phyloP scores from a whole-genome alignment of 2,797 vertebrate species.

The Merluccius polli region DNA sequence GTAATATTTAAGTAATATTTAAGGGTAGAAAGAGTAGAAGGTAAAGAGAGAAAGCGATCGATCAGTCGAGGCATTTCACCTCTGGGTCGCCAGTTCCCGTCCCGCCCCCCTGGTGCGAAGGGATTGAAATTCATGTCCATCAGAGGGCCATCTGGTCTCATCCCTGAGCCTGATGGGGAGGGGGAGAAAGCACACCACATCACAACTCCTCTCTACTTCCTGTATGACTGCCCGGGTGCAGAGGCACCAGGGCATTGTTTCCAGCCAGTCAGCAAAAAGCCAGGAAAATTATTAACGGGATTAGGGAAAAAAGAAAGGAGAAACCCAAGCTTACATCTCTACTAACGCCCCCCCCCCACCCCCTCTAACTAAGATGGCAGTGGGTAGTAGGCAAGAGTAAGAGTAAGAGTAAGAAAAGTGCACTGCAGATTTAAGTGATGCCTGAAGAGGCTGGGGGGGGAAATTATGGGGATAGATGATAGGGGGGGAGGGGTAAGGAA shows the following conservation, averaged over 20 bases:
- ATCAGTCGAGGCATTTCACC: conserved; percentile 69
- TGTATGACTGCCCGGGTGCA: conserved; percentile 42
- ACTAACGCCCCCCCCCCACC: neutral
- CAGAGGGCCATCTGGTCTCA: conserved; percentile 72
- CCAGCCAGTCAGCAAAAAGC: conserved; percentile 49
- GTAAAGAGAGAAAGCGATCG: conserved; percentile 8
- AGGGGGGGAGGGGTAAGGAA: neutral
- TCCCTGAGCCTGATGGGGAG: conserved; percentile 64
- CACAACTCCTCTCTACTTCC: conserved; percentile 50
- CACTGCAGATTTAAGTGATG: neutral
- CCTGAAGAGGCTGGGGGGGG: neutral
- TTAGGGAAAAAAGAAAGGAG: conserved; percentile 20
- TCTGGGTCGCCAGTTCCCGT: conserved; percentile 72
- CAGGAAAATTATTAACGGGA: conserved; percentile 33
- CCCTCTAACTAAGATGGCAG: neutral
- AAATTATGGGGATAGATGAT: neutral
- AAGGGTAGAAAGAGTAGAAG: conserved; percentile 3
- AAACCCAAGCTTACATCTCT: conserved; percentile 17
- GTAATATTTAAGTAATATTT: neutral
- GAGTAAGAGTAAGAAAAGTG: neutral
- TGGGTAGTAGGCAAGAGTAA: neutral
- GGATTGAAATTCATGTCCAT: conserved; percentile 76
- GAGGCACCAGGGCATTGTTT: conserved; percentile 36
- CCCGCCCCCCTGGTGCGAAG: conserved; percentile 69
- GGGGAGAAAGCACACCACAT: conserved; percentile 67